A percentile compares a stretch with the other conserved stretches of the same genome.
phyloP scores from a whole-genome alignment of 2,888 invertebrate genomes.

The Melinaea marsaeus region DNA sequence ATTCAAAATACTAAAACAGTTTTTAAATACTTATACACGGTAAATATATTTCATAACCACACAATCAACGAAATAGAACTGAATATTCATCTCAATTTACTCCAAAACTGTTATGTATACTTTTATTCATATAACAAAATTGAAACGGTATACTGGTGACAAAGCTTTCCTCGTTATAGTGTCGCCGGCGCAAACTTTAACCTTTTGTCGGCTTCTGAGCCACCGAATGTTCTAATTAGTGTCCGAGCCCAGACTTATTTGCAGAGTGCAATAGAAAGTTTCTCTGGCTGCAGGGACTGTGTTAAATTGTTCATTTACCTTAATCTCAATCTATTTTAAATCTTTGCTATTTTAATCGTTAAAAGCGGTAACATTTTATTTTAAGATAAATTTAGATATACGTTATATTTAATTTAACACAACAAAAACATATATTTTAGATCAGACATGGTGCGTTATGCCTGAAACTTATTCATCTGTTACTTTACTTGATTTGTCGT shows the following conservation, averaged over 20 bases:
- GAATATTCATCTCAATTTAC: slow-evolving; percentile 17
- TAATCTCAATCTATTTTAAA: slow-evolving; percentile 34
- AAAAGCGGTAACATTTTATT: background rate
- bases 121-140: slow-evolving; percentile 17
- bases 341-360: background rate
- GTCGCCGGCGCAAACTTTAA: slow-evolving; percentile 59
- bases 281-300: slow-evolving; percentile 37
- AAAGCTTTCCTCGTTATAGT: slow-evolving; percentile 53
- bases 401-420: no score
- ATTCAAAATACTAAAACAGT: slow-evolving; percentile 9
- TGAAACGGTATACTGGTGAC: slow-evolving; percentile 30
- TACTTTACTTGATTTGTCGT: no score
- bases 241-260: slow-evolving; percentile 52
- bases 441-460: no score
- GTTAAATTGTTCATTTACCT: slow-evolving; percentile 48
- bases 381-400: no score
- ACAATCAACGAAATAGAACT: background rate
- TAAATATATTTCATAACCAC: no score
- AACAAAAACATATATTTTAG: no score
- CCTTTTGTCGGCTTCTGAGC: slow-evolving; percentile 53
- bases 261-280: slow-evolving; percentile 64
- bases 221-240: slow-evolving; percentile 69
- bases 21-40: background rate
- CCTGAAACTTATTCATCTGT: no score
- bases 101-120: slow-evolving; percentile 4